Conservation (phyloP, 2,888 invertebrate genomes). For the Kuschelorhynchus macadamiae region DNA sequence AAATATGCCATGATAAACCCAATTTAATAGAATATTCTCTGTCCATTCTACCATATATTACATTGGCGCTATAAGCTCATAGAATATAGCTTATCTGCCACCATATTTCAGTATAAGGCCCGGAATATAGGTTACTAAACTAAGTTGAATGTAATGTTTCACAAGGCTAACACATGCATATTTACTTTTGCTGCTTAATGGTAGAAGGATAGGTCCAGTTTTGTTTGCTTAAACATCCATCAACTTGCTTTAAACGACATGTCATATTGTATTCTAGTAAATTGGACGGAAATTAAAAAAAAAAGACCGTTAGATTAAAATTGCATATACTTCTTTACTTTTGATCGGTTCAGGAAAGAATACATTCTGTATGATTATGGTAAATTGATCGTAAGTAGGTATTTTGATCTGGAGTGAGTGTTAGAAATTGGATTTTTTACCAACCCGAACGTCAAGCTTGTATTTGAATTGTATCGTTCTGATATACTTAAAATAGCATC, state of each 20-base stretch:
- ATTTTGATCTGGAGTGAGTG: too few relatives aligned
- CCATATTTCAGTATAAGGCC: conserved; percentile 45
- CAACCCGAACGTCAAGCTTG: too few relatives aligned
- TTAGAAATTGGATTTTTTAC: too few relatives aligned
- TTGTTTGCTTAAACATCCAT: conserved; percentile 44
- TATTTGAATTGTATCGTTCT: too few relatives aligned
- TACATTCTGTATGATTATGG: too few relatives aligned
- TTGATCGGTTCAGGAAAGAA: too few relatives aligned
- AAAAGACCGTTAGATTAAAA: conserved; percentile 6
- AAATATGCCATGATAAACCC: conserved; percentile 1
- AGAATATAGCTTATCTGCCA: conserved; percentile 46
- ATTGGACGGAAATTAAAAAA: background rate
- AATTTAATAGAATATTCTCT: conserved; percentile 22
- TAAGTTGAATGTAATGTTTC: conserved; percentile 45
- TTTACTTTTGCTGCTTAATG: conserved; percentile 46
- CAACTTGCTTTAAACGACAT: conserved; percentile 20
- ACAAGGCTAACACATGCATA: conserved; percentile 45
- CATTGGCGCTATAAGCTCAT: conserved; percentile 39
- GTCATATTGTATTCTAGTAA: conserved; percentile 14
- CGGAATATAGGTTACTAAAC: conserved; percentile 46
- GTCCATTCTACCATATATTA: conserved; percentile 36
- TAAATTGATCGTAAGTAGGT: too few relatives aligned
- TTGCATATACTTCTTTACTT: too few relatives aligned
- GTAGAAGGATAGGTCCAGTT: conserved; percentile 40
- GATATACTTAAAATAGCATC: too few relatives aligned